Conservation (phyloP, 2,797 vertebrate genomes). For the Poliocrania exsul region DNA sequence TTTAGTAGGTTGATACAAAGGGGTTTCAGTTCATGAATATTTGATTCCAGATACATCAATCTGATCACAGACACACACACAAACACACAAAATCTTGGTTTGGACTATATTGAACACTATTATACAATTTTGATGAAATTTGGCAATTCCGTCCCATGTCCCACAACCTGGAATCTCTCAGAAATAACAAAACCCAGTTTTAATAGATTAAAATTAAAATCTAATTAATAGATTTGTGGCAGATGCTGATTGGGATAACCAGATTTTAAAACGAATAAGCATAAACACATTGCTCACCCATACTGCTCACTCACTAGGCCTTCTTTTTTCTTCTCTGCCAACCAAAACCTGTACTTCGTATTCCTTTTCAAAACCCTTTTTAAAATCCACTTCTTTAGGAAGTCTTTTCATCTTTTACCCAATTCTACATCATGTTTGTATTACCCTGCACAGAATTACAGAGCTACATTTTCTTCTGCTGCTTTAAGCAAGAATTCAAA, state of each 20-base stretch:
- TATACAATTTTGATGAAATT: neutral
- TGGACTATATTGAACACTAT: neutral
- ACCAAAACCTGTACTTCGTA: conserved; percentile 15
- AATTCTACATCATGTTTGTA: conserved; percentile 7
- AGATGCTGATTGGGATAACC: neutral
- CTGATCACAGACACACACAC: neutral
- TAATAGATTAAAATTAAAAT: too few species aligned
- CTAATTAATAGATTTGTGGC: neutral
- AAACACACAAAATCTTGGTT: neutral
- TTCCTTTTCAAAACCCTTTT: conserved; percentile 8
- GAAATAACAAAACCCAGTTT: neutral
- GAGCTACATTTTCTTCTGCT: neutral
- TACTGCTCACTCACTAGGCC: neutral
- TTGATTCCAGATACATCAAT: neutral
- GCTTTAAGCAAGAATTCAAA: neutral
- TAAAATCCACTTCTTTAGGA: conserved; percentile 1
- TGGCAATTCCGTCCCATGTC: neutral
- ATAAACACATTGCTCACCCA: conserved; percentile 4
- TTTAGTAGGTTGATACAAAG: neutral
- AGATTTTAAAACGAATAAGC: neutral
- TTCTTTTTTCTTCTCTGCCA: conserved; percentile 4
- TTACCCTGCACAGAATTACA: neutral
- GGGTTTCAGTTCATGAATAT: neutral
- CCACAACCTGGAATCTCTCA: neutral
- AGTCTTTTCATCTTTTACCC: conserved; percentile 26